A percentile compares a stretch with the other conserved stretches of the same genome.
Evolutionary conservation across 1,140 invertebrate species (phyloP).

Genomic region (Brachionus rotundiformis): DNA sequence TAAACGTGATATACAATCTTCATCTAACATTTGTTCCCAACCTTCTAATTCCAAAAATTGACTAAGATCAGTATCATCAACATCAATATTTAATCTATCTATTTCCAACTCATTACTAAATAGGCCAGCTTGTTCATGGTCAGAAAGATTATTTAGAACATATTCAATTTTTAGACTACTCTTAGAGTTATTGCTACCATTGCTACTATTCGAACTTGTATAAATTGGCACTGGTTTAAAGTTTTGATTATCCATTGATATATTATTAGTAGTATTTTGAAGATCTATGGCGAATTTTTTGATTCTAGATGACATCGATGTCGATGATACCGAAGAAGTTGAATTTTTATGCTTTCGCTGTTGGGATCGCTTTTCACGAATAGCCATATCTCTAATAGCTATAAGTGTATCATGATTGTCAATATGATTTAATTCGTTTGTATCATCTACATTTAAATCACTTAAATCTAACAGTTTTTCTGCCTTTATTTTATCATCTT

Average conservation of each 20-base stretch:
- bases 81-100: background rate
- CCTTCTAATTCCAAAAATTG: constrained; percentile 38
- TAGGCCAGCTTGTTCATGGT: background rate
- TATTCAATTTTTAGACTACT: background rate
- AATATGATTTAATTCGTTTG: background rate
- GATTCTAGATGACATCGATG: constrained; percentile 29
- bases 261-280: background rate
- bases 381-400: constrained; percentile 45
- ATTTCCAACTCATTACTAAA: background rate
- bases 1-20: constrained; percentile 45
- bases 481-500: background rate
- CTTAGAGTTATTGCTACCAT: background rate
- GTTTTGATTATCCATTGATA: background rate
- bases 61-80: constrained; percentile 7
- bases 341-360: constrained; percentile 50
- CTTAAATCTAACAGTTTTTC: background rate
- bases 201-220: background rate
- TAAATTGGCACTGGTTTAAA: background rate
- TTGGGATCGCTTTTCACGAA: background rate
- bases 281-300: constrained; percentile 44
- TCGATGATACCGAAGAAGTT: constrained; percentile 4
- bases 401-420: constrained; percentile 10
- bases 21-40: constrained; percentile 45
- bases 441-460: background rate
- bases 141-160: background rate